Evolutionary conservation across 2,797 vertebrate species (phyloP), one percentile per base, ranked within the genome.

Genomic region (Thalassophryne amazonica): DNA sequence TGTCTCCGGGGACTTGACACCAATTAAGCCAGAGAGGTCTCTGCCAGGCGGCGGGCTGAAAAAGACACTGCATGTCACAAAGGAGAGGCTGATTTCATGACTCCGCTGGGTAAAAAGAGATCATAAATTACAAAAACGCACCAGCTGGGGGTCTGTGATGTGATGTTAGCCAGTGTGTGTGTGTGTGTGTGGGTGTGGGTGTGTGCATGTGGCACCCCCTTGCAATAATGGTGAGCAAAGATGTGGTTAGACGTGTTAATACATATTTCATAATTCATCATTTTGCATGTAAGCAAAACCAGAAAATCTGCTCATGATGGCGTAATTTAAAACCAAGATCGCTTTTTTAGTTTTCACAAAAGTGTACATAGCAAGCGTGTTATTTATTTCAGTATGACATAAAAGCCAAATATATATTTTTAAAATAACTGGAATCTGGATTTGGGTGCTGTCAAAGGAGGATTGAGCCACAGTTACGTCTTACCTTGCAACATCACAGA

Each of bases 11-110:
- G 85, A 85, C 64, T 33, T 60, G 57, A 60, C 75, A 78, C 84
- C 88, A 89, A 92, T 90, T 88, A 90, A 87, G 73, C 72, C 62
- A 62, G 86, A 86, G 76, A 83, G 82, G 76, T 86, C 76, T 69
- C 62, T 66, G 74, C 62, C 46, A 52, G 63, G 63, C 63, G 64
- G 43, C 5, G 21, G 58, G 60, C 60, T 80, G 70, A 73, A 73
- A 77, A 75, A 72, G 65, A 74, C 61, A 81, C 76, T 38, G 42
- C 55, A 60, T 60, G 52, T 71, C 46, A 73, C 57, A 61, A 78
- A 76, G 68, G 75, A 65, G 69, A 70, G 69, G 66, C 70, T 69
- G 69, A 83, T 85, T 89, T 90, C 74, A 89, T 81, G 85, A 84
- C 73, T 88, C 87, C 78, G 73, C 67, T 78, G 87, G 78, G 86